Evolutionary conservation across 1,140 invertebrate species (phyloP).

Genomic region (Hyles euphorbiae): DNA sequence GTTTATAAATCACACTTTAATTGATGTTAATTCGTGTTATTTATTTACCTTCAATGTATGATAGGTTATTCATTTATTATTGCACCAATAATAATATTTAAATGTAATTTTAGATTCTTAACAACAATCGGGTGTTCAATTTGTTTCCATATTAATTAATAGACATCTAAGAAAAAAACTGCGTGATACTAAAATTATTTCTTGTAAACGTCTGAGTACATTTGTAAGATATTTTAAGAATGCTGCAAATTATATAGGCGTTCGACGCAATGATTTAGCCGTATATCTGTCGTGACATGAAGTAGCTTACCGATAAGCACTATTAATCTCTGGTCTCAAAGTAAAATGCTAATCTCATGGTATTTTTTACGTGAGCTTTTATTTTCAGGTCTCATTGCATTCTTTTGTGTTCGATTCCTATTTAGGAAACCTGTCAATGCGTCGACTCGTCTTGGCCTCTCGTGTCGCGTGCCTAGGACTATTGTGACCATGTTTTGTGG

Average conservation of each 20-base stretch:
- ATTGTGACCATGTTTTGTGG: constrained; percentile 10
- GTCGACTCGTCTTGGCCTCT: constrained; percentile 25
- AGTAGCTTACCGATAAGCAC: constrained; percentile 1
- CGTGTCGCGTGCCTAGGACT: constrained; percentile 47
- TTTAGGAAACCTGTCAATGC: constrained; percentile 56
- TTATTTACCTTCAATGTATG: no score
- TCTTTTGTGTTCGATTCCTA: constrained; percentile 33
- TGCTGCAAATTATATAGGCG: not conserved
- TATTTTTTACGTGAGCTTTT: constrained; percentile 31
- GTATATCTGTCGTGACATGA: constrained; percentile 2
- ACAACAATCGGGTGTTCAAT: no score
- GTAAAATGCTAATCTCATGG: constrained; percentile 31
- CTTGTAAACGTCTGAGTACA: no score
- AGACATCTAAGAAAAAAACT: no score
- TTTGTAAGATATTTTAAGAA: not conserved
- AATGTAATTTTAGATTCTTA: no score
- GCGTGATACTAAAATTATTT: no score
- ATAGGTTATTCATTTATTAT: no score
- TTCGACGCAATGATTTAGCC: not conserved
- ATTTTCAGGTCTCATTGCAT: constrained; percentile 40
- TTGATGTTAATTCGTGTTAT: no score
- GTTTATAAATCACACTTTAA: no score
- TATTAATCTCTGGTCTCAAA: constrained; percentile 1
- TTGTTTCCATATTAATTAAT: no score
- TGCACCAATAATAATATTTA: no score